These are phyloP conservation scores for Drosophila anceps DNA, from an alignment of 2,888 invertebrate genomes.

Conservation along the genomic window DNA sequence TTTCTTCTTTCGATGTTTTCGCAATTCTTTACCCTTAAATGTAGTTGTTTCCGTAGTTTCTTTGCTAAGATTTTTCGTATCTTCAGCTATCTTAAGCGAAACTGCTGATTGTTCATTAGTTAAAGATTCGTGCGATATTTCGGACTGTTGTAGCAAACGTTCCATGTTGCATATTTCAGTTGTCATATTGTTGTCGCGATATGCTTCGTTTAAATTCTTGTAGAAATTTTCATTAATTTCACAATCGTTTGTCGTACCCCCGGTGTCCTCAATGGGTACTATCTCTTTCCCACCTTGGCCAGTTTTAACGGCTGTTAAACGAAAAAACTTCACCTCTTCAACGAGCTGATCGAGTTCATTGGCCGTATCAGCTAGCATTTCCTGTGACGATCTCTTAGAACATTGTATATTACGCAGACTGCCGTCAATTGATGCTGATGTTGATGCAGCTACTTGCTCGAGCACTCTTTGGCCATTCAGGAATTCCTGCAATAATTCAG, in stretches of 20 bases:
- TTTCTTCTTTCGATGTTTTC: conserved; percentile 83
- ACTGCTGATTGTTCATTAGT: conserved; percentile 85
- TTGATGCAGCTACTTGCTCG: conserved; percentile 50
- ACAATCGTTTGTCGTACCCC: conserved; percentile 83
- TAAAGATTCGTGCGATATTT: conserved; percentile 57
- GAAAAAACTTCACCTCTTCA: conserved; percentile 82
- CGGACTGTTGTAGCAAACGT: conserved; percentile 64
- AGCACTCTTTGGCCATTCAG: conserved; percentile 61
- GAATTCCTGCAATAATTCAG: conserved; percentile 75
- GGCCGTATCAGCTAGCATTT: neutral
- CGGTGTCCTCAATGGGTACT: conserved; percentile 82
- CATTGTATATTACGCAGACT: conserved; percentile 43
- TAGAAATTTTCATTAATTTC: conserved; percentile 95
- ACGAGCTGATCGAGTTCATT: conserved; percentile 43
- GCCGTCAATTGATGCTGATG: conserved; percentile 28
- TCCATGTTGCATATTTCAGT: conserved; percentile 73
- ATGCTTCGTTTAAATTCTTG: conserved; percentile 94
- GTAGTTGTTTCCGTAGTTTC: neutral
- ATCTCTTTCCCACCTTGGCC: conserved; percentile 74
- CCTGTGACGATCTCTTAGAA: neutral
- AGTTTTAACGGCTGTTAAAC: conserved; percentile 77
- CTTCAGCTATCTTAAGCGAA: conserved; percentile 93
- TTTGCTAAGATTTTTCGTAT: conserved; percentile 85
- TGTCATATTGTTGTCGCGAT: conserved; percentile 89
- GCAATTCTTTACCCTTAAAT: conserved; percentile 58